Conservation (phyloP, 1,140 invertebrate species). For the Drosophila navojoa region DNA sequence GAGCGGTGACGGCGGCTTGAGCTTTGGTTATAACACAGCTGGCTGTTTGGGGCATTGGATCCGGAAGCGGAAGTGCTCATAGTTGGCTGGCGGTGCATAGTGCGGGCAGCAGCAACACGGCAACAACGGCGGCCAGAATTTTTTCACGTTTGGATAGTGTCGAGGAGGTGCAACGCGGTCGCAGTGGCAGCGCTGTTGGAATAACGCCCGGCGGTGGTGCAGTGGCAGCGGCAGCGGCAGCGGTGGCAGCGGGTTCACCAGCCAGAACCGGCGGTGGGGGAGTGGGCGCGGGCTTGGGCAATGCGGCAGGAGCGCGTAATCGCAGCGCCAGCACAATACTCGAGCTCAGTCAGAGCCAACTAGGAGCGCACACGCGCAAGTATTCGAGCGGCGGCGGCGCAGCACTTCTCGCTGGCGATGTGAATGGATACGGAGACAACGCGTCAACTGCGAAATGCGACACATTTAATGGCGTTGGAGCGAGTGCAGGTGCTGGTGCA, state of each 20-base stretch:
- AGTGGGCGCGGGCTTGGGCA: constrained; percentile 48
- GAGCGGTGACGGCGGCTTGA: background rate
- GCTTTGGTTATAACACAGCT: too few relatives aligned
- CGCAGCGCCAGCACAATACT: constrained; percentile 73
- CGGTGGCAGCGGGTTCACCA: constrained; percentile 72
- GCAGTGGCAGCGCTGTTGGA: constrained; percentile 81
- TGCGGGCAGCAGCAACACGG: constrained; percentile 67
- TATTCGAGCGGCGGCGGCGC: constrained; percentile 40
- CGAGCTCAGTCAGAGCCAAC: constrained; percentile 50
- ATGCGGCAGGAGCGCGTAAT: constrained; percentile 47
- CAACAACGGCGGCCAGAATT: constrained; percentile 83
- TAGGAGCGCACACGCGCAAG: constrained; percentile 47
- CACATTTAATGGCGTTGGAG: constrained; percentile 40
- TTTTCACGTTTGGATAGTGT: constrained; percentile 82
- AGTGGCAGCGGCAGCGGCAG: constrained; percentile 56
- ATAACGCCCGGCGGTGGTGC: constrained; percentile 52
- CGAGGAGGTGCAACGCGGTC: constrained; percentile 80
- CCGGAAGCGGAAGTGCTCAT: constrained; percentile 25
- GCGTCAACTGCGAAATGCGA: constrained; percentile 48
- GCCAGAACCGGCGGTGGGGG: constrained; percentile 63
- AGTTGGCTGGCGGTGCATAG: constrained; percentile 35
- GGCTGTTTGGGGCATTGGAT: constrained; percentile 9
- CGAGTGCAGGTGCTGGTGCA: background rate
- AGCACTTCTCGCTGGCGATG: constrained; percentile 37
- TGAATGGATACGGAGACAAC: constrained; percentile 53